These are phyloP conservation scores for Silurus glanis DNA, from an alignment of 2,113 vertebrate genomes.

Conservation along the genomic window DNA sequence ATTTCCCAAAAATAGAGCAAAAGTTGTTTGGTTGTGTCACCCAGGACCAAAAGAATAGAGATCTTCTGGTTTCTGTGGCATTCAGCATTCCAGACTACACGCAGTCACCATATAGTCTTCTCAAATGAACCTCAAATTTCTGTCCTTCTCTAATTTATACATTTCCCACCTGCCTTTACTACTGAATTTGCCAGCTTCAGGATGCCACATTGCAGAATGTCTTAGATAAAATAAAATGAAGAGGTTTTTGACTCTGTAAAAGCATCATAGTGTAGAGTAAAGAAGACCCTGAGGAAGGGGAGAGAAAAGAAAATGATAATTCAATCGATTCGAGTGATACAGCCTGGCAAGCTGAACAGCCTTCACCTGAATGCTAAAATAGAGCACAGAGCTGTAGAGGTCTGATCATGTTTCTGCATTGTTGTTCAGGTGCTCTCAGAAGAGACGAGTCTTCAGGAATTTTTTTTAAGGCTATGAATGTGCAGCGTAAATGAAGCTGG, in stretches of 20 bases:
- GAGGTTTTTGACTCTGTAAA: not conserved
- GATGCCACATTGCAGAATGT: not conserved
- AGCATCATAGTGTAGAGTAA: not conserved
- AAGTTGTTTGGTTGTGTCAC: not conserved
- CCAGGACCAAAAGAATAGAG: not conserved
- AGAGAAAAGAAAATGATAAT: not conserved
- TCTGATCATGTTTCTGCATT: not conserved
- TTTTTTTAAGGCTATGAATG: conserved; percentile 1
- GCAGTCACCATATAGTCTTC: not conserved
- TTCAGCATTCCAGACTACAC: not conserved
- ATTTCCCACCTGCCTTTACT: not conserved
- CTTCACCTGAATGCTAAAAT: not conserved
- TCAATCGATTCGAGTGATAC: not conserved
- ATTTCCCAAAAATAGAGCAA: not conserved
- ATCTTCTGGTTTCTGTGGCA: not conserved
- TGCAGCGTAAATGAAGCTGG: conserved; percentile 13
- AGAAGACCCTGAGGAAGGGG: not conserved
- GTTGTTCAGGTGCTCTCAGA: not conserved
- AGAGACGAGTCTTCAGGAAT: not conserved
- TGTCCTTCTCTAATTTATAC: not conserved
- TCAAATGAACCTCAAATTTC: not conserved
- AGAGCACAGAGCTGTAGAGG: not conserved
- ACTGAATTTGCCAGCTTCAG: not conserved
- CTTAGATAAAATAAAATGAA: not conserved
- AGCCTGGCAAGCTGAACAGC: conserved; percentile 1